Evolutionary conservation across 2,888 invertebrate genomes (phyloP).

Genomic region (Leptogaster cylindrica): DNA sequence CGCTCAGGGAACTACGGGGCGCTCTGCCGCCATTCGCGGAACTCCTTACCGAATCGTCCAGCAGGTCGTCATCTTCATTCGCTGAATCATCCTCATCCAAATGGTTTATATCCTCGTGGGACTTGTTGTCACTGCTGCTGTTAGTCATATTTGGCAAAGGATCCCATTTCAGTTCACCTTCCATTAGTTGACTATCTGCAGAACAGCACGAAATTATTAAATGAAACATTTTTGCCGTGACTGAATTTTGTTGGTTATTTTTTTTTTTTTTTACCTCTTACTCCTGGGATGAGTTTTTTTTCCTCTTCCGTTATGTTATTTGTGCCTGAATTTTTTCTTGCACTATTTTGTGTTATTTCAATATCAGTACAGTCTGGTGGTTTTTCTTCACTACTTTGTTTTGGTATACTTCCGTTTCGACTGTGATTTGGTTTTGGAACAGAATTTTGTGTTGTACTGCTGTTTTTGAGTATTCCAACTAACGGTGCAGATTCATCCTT

Average conservation of each 20-base stretch:
- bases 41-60: conserved; percentile 61
- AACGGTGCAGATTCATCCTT: conserved; percentile 56
- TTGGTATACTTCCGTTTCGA: conserved; percentile 52
- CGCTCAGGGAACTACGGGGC: conserved; percentile 65
- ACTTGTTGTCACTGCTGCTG: conserved; percentile 54
- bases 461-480: conserved; percentile 61
- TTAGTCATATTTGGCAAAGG: conserved; percentile 67
- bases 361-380: conserved; percentile 34
- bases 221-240: no score
- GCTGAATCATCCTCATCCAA: conserved; percentile 52
- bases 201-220: no score
- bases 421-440: conserved; percentile 47
- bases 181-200: conserved; percentile 62
- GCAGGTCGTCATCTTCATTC: conserved; percentile 48
- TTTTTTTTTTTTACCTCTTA: conserved; percentile 64
- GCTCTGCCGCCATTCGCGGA: conserved; percentile 59
- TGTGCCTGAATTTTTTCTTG: no score
- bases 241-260: not conserved
- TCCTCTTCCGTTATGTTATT: conserved; percentile 2
- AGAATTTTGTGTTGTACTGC: conserved; percentile 51
- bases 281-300: conserved; percentile 55
- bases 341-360: no score
- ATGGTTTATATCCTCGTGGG: conserved; percentile 48
- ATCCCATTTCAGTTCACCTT: conserved; percentile 67
- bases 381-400: conserved; percentile 36